Evolutionary conservation across 2,888 invertebrate species (phyloP).

Genomic region (Spodoptera exigua): DNA sequence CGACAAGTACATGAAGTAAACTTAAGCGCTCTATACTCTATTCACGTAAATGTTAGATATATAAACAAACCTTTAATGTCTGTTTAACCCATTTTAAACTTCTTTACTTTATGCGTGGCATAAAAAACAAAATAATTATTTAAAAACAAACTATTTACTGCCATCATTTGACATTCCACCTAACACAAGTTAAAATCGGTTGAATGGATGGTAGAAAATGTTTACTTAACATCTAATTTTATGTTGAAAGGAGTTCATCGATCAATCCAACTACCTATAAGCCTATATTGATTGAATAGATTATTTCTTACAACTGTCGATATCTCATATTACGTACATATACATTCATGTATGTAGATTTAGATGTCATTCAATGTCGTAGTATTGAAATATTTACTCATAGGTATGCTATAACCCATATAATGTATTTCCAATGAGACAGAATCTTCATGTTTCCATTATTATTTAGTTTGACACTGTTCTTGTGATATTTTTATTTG

Average conservation of each 20-base stretch:
- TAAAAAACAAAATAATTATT: too few species aligned
- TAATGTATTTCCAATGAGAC: constrained; percentile 14
- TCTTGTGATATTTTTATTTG: constrained; percentile 63
- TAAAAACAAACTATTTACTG: too few species aligned
- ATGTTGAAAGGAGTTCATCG: too few species aligned
- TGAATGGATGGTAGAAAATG: too few species aligned
- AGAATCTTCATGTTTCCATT: constrained; percentile 49
- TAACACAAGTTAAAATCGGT: too few species aligned
- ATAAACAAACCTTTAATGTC: too few species aligned
- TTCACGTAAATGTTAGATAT: too few species aligned
- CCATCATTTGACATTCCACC: too few species aligned
- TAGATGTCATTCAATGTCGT: constrained; percentile 2
- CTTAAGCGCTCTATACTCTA: too few species aligned
- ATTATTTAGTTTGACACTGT: constrained; percentile 57
- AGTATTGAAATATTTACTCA: constrained; percentile 3
- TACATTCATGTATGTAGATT: constrained; percentile 7
- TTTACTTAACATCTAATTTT: too few species aligned
- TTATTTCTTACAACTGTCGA: constrained; percentile 2
- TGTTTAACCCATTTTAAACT: too few species aligned
- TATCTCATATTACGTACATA: neutral
- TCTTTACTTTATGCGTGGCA: too few species aligned
- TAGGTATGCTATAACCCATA: constrained; percentile 1
- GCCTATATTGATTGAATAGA: constrained; percentile 1
- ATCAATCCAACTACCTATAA: constrained; percentile 9
- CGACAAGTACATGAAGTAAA: constrained; percentile 97